phyloP scores from a whole-genome alignment of 2,113 vertebrate genomes.

The Gulo gulo region DNA sequence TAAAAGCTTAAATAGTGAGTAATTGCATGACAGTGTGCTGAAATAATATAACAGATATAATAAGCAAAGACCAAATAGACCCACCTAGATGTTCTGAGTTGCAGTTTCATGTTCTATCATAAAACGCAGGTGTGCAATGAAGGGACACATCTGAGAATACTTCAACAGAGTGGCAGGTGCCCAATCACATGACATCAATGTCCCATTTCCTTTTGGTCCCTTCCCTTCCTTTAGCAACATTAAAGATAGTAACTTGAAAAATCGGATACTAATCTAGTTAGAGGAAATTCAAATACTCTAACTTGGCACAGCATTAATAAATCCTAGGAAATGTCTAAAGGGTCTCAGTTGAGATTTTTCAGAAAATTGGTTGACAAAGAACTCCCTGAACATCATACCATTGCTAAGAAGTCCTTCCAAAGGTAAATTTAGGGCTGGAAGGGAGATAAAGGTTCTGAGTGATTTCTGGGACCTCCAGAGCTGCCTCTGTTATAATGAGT shows the following conservation, averaged over 20 bases:
- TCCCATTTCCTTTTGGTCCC: background rate
- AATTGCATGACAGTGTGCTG: background rate
- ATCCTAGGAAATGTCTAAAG: constrained; percentile 57
- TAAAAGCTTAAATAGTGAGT: background rate
- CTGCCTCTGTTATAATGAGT: background rate
- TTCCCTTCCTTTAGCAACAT: constrained; percentile 12
- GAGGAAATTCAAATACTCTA: constrained; percentile 61
- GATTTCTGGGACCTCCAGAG: background rate
- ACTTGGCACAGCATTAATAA: constrained; percentile 71
- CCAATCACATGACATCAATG: background rate
- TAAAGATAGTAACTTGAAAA: constrained; percentile 65
- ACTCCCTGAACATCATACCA: background rate
- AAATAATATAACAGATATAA: background rate
- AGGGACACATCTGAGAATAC: background rate
- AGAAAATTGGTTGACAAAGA: background rate
- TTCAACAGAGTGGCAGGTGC: background rate
- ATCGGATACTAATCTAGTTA: constrained; percentile 68
- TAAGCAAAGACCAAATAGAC: background rate
- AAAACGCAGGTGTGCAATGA: background rate
- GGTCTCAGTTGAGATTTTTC: background rate
- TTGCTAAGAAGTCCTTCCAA: background rate
- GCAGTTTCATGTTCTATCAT: background rate
- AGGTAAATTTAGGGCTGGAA: background rate
- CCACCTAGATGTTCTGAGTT: background rate
- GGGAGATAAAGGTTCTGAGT: background rate